Base-by-base conservation (phyloP, 2,113 vertebrate genomes). In the Scalopus aquaticus region DNA sequence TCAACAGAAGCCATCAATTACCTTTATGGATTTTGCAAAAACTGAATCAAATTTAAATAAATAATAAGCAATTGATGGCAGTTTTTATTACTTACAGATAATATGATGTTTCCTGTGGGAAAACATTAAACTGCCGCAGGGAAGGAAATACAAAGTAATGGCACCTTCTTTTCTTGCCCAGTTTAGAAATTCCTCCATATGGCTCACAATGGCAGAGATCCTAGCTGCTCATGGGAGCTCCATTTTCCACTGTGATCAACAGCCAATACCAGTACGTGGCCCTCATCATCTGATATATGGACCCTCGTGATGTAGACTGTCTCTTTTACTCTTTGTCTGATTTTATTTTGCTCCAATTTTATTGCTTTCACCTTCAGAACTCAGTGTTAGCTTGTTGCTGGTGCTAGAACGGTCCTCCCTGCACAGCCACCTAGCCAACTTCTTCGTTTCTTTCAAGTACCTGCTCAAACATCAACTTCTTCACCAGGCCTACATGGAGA, bases 1-100 rank as follows among this genome's bases (percentile, higher is more conserved):
- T 73, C 44, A 78, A 77, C 9, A 77, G 46, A 94, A 94, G 35
- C 69, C 32, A 97, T 93, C 94, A 81, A 89, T 95, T 95, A 82
- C 49, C 22, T 83, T 96, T 35, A 22, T 72, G 42, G 72, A 93
- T 73, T 96, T 70, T 88, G 26, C 56, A 72, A 94, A 88, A 95
- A 65, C 0, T 4, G 46, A 85, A 80, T 81, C 26, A 88, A 81
- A 80, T 62, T 92, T 74, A 93, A 95, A 82, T 79, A 76, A 90
- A 87, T n/a, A 74, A 81, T 65, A 93, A 90, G 81, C 44, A 83
- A 76, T 35, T 82, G 46, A 72, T 64, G 76, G 15, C 28, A 70
- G 30, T 69, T 95, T 89, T 95, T 85, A 56, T 56, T 88, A 76
- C 62, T 85, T 69, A 82, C 13, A 64, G 81, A 90, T 91, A 95